These are phyloP conservation scores for Tubulanus polymorphus DNA, from an alignment of 2,888 invertebrate genomes.

Conservation along the genomic window DNA sequence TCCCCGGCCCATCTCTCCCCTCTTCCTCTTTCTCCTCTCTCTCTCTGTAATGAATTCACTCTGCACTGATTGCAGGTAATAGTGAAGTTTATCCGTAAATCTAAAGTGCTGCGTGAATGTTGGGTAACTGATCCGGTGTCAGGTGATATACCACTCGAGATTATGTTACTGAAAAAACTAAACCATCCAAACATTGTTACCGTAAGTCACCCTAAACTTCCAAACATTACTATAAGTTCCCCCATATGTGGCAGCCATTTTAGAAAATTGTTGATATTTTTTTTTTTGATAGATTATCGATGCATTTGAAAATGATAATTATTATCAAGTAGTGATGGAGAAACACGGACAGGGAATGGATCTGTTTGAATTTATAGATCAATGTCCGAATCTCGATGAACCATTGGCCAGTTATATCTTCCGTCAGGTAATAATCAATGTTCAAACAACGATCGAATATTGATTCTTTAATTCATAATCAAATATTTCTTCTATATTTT, in stretches of 20 bases:
- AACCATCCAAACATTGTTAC: conserved; percentile 67
- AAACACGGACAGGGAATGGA: conserved; percentile 74
- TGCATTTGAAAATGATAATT: conserved; percentile 67
- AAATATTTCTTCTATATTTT: conserved; percentile 7
- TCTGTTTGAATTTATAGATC: conserved; percentile 72
- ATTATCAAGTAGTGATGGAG: conserved; percentile 74
- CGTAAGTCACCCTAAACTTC: not conserved
- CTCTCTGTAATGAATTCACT: too few species aligned
- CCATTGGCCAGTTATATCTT: conserved; percentile 68
- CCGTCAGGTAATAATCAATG: conserved; percentile 59
- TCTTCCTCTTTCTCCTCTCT: too few species aligned
- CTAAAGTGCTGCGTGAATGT: conserved; percentile 65
- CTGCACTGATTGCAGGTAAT: conserved; percentile 61
- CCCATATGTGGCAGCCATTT: not conserved
- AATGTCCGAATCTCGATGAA: conserved; percentile 66
- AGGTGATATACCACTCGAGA: conserved; percentile 64
- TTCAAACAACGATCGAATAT: not conserved
- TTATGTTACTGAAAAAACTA: conserved; percentile 64
- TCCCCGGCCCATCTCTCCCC: too few species aligned
- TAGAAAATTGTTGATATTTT: not conserved
- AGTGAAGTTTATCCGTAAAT: conserved; percentile 68
- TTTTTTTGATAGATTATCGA: conserved; percentile 59
- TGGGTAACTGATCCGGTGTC: conserved; percentile 58
- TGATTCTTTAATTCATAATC: not conserved
- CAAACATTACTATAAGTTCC: not conserved